Evolutionary conservation across 2,888 invertebrate genomes (phyloP).

Genomic region (Nasonia oneida): DNA sequence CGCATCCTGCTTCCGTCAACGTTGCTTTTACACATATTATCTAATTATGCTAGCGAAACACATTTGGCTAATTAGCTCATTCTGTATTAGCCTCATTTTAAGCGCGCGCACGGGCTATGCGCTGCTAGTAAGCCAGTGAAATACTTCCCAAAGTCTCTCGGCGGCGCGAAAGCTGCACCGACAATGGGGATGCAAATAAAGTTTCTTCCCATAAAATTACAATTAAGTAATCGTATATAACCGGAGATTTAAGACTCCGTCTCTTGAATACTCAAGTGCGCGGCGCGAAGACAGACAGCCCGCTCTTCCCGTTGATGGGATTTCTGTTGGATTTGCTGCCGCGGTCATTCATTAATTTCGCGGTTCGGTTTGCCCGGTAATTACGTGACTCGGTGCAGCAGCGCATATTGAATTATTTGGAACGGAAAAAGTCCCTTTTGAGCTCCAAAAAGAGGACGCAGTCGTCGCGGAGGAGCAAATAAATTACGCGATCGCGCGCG

Average conservation of each 20-base stretch:
- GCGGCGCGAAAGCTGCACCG: background rate
- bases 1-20: too few relatives aligned
- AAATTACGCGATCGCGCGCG: background rate
- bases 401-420: background rate
- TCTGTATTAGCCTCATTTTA: conserved; percentile 19
- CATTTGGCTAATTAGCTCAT: conserved; percentile 17
- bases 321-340: background rate
- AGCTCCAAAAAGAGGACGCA: too few relatives aligned
- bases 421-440: background rate
- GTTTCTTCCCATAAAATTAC: conserved; percentile 37
- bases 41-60: conserved; percentile 23
- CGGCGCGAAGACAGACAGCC: background rate
- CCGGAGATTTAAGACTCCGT: conserved; percentile 40
- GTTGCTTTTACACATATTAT: conserved; percentile 25
- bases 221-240: conserved; percentile 51
- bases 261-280: background rate
- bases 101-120: background rate
- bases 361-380: background rate
- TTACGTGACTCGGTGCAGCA: background rate
- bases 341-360: background rate
- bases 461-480: background rate
- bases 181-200: conserved; percentile 49
- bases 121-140: conserved; percentile 41
- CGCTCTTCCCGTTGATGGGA: background rate
- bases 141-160: conserved; percentile 42